Conservation (phyloP, 2,113 vertebrate genomes). For the Reinhardtius hippoglossoides region DNA sequence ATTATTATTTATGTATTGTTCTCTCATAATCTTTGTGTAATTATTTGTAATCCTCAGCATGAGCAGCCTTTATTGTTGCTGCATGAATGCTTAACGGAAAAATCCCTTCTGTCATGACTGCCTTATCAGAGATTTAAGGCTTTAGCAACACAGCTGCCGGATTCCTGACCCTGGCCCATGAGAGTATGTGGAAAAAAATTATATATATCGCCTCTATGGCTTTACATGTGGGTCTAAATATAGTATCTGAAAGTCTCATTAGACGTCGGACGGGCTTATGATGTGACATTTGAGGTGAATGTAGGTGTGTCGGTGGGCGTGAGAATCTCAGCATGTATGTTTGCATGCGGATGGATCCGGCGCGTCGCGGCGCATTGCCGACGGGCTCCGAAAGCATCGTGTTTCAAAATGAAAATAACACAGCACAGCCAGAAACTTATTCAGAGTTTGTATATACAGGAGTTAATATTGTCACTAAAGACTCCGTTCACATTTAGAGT, state of each 20-base stretch:
- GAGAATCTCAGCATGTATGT: slow-evolving; percentile 12
- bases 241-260: slow-evolving; percentile 20
- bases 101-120: slow-evolving; percentile 54
- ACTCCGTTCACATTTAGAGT: slow-evolving; percentile 48
- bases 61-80: slow-evolving; percentile 44
- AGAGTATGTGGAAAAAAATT: slow-evolving; percentile 28
- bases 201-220: slow-evolving; percentile 14
- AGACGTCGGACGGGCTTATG: slow-evolving; percentile 12
- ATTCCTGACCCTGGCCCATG: slow-evolving; percentile 42
- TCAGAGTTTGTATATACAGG: slow-evolving; percentile 15
- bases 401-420: neutral
- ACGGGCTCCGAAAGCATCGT: too few species aligned
- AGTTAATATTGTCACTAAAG: slow-evolving; percentile 50
- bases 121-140: slow-evolving; percentile 69
- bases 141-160: slow-evolving; percentile 54
- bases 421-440: slow-evolving; percentile 1
- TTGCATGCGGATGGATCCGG: neutral
- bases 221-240: slow-evolving; percentile 4
- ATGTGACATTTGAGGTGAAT: neutral
- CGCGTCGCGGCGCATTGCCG: too few species aligned
- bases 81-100: slow-evolving; percentile 60
- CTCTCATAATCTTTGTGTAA: slow-evolving; percentile 74
- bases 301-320: neutral
- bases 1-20: slow-evolving; percentile 59
- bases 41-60: slow-evolving; percentile 76